Evolutionary conservation across 2,797 vertebrate genomes (phyloP).

Genomic region (Spheniscus humboldti): DNA sequence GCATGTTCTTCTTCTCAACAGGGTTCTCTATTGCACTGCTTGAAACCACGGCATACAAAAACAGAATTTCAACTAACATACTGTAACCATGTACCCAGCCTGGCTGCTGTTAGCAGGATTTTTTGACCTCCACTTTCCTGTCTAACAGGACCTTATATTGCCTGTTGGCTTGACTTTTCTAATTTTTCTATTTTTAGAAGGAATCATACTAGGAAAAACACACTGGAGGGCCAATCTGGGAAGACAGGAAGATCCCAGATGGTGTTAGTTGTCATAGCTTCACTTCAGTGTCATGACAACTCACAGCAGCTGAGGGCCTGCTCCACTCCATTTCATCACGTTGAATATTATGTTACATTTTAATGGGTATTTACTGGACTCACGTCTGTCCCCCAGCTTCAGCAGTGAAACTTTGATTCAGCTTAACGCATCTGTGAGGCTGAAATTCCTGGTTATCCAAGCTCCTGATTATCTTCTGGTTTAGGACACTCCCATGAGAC

Average conservation of each 20-base stretch:
- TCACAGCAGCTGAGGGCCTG: conserved; percentile 21
- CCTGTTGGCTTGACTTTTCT: not conserved
- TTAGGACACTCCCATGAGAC: conserved; percentile 16
- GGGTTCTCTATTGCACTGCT: not conserved
- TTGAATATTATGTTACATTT: not conserved
- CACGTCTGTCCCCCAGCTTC: not conserved
- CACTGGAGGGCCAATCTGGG: not conserved
- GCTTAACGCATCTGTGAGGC: not conserved
- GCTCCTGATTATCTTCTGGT: conserved; percentile 13
- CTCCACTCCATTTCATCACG: not conserved
- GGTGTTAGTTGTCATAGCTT: conserved; percentile 12
- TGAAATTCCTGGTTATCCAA: conserved; percentile 38
- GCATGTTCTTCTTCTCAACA: not conserved
- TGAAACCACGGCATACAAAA: not conserved
- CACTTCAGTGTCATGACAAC: conserved; percentile 4
- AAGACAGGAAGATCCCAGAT: conserved; percentile 39
- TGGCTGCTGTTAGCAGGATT: rapidly evolving
- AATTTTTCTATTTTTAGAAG: conserved; percentile 32
- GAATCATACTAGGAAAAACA: not conserved
- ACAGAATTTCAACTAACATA: not conserved
- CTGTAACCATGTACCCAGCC: not conserved
- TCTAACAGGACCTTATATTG: not conserved
- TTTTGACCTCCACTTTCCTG: not conserved
- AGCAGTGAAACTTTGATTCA: not conserved
- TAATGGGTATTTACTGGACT: not conserved